A percentile compares a stretch with the other conserved stretches of the same genome.
phyloP scores from a whole-genome alignment of 1,140 invertebrate species.

The Leptinotarsa lineolata region DNA sequence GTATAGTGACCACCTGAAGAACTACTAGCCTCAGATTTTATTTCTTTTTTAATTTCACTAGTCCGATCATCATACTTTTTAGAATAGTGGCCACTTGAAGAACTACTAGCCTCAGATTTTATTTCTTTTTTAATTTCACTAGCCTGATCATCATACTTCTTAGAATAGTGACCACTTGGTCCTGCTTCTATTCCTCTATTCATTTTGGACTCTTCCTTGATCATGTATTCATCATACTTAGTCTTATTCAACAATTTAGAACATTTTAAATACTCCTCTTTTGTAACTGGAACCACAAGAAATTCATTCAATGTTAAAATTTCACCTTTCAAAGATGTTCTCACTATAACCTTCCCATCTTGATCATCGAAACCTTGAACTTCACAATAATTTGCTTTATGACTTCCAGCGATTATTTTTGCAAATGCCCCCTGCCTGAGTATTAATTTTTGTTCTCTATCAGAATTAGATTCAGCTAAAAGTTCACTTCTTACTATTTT shows the following conservation, averaged over 20 bases:
- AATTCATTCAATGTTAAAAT: constrained; percentile 77
- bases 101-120: neutral
- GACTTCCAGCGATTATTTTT: constrained; percentile 72
- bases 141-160: neutral
- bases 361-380: constrained; percentile 86
- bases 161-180: neutral
- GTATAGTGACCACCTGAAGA: neutral
- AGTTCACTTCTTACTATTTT: constrained; percentile 63
- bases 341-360: constrained; percentile 77
- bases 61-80: neutral
- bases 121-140: neutral
- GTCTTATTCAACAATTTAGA: constrained; percentile 79
- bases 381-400: constrained; percentile 79
- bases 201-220: neutral
- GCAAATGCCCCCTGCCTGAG: constrained; percentile 69
- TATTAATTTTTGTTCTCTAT: constrained; percentile 57
- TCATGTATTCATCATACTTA: neutral
- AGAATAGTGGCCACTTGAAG: too few relatives aligned
- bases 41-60: too few relatives aligned
- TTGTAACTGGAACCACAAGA: constrained; percentile 73
- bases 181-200: neutral
- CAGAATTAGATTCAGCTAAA: constrained; percentile 54
- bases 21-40: too few relatives aligned
- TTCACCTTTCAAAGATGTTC: constrained; percentile 72
- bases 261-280: constrained; percentile 78